Evolutionary conservation across 2,888 invertebrate species (phyloP).

Genomic region (Acleris cristana): DNA sequence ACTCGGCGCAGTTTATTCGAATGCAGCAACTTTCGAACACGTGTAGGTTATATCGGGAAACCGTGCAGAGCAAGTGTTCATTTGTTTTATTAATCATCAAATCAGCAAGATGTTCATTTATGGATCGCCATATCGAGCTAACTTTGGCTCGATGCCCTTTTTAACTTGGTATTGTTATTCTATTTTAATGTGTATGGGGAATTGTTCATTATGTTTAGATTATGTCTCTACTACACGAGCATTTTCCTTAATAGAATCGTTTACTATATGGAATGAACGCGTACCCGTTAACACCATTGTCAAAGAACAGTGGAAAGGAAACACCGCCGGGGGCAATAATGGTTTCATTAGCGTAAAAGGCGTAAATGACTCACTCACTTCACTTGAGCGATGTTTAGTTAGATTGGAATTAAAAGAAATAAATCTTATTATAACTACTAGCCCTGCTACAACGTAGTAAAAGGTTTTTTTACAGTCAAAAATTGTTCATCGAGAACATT

Average conservation of each 20-base stretch:
- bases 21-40: conserved; percentile 43
- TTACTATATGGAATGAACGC: conserved; percentile 3
- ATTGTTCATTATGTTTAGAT: too few relatives aligned
- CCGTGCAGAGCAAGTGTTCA: conserved; percentile 12
- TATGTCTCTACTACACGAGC: too few relatives aligned
- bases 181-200: too few relatives aligned
- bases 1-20: conserved; percentile 47
- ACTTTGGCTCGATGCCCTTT: conserved; percentile 7
- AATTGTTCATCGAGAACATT: too few relatives aligned
- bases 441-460: too few relatives aligned
- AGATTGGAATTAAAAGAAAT: conserved; percentile 27
- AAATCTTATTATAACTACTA: conserved; percentile 4
- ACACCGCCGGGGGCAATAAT: conserved; percentile 43
- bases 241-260: not conserved
- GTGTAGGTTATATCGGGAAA: conserved; percentile 30
- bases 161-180: not conserved
- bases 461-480: too few relatives aligned
- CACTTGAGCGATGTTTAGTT: conserved; percentile 22
- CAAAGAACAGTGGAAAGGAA: conserved; percentile 37
- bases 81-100: conserved; percentile 16
- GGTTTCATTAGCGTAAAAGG: conserved; percentile 60
- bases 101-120: conserved; percentile 1
- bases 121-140: not conserved
- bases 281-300: conserved; percentile 20
- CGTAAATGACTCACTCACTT: conserved; percentile 52